Conservation (phyloP, 30 jellyfish, hydroid and myxozoan species). For the Euphysa ruthae region DNA sequence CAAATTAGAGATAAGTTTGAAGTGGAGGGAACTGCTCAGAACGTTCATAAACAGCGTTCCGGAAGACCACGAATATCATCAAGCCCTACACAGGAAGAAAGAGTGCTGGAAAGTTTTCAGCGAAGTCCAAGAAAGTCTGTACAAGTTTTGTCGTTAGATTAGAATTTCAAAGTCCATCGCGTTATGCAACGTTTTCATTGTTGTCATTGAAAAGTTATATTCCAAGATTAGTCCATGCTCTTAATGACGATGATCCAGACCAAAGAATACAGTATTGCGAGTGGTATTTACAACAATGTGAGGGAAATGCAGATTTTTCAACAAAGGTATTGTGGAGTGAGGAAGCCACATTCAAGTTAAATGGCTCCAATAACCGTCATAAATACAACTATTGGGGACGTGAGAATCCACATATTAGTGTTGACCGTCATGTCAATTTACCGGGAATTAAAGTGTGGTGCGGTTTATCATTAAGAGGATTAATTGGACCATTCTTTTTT, state of each 20-base stretch:
- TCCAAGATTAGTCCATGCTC: constrained; percentile 1
- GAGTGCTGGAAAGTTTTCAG: neutral
- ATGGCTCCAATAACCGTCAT: neutral
- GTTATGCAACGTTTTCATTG: neutral
- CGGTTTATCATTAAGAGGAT: neutral
- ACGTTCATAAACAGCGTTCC: neutral
- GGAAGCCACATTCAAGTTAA: neutral
- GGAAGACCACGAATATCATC: neutral
- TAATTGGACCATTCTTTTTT: neutral
- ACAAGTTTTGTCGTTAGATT: no score
- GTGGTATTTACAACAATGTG: neutral
- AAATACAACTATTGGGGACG: neutral
- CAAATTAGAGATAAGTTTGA: neutral
- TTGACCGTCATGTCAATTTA: neutral
- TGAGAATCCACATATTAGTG: neutral
- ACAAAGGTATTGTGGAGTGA: constrained; percentile 1
- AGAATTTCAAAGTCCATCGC: neutral
- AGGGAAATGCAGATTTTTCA: neutral
- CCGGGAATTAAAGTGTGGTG: constrained; percentile 5
- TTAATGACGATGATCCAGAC: constrained; percentile 2
- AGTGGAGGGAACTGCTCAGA: neutral
- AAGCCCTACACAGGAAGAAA: neutral
- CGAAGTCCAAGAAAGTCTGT: neutral
- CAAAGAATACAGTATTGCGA: neutral
- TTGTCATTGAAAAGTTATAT: no score